Conservation (phyloP, 2,888 invertebrate species). For the Aphodius granarius region DNA sequence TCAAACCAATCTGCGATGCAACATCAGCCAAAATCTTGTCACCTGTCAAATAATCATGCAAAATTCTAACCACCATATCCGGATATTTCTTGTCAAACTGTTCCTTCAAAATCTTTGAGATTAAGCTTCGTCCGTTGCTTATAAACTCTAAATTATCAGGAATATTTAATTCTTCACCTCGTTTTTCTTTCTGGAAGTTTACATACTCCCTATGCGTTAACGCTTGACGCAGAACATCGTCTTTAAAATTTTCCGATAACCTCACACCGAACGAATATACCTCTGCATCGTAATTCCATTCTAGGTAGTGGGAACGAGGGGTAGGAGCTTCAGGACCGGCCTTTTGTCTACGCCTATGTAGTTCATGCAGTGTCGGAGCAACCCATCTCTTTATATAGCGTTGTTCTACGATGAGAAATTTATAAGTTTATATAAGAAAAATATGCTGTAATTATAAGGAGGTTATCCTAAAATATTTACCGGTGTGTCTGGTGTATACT, state of each 20-base stretch:
- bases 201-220: slow-evolving; percentile 81
- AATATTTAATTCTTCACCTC: slow-evolving; percentile 25
- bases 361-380: slow-evolving; percentile 65
- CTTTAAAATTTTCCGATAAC: slow-evolving; percentile 80
- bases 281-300: slow-evolving; percentile 89
- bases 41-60: slow-evolving; percentile 68
- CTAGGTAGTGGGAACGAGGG: slow-evolving; percentile 67
- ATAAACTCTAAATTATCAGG: slow-evolving; percentile 70
- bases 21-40: slow-evolving; percentile 71
- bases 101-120: slow-evolving; percentile 65
- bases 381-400: slow-evolving; percentile 62
- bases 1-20: slow-evolving; percentile 75
- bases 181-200: not conserved
- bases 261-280: slow-evolving; percentile 85
- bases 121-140: slow-evolving; percentile 67
- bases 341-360: slow-evolving; percentile 62
- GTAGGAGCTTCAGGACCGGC: slow-evolving; percentile 56
- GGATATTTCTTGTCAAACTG: slow-evolving; percentile 73
- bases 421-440: not conserved
- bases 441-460: not conserved
- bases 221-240: slow-evolving; percentile 69
- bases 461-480: not conserved
- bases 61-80: slow-evolving; percentile 69
- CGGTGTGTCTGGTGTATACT: not conserved
- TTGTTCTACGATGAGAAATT: not conserved